A percentile compares a stretch with the other conserved stretches of the same genome.
Evolutionary conservation across 1,140 invertebrate genomes (phyloP).

Genomic region (Tyrophagus putrescentiae): DNA sequence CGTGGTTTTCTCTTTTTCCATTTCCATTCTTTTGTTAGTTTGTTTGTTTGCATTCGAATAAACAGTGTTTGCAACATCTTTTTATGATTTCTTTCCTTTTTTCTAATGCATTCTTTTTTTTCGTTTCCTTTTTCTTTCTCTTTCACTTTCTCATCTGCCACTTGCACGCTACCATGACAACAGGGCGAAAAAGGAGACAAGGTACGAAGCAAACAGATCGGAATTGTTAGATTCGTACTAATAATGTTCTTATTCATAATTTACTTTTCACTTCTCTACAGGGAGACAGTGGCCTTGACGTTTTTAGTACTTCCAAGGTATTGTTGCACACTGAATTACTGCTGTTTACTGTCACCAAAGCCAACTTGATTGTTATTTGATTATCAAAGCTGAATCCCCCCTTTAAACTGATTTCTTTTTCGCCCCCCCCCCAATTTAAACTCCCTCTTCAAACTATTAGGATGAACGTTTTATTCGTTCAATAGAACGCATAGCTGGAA

Average conservation of each 20-base stretch:
- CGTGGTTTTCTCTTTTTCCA: background rate
- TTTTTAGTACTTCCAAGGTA: slow-evolving; percentile 27
- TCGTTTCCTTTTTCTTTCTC: slow-evolving; percentile 10
- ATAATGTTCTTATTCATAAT: background rate
- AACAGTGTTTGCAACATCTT: no score
- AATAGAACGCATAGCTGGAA: no score
- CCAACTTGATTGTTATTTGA: no score
- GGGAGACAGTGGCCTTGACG: slow-evolving; percentile 28
- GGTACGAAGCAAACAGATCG: slow-evolving; percentile 22
- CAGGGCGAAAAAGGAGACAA: slow-evolving; percentile 59
- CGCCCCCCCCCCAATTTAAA: no score
- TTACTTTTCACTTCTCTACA: slow-evolving; percentile 19
- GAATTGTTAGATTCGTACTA: background rate
- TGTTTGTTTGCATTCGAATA: slow-evolving; percentile 12
- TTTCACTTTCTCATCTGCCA: background rate
- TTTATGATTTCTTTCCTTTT: no score
- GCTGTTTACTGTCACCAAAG: no score
- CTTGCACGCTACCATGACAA: background rate
- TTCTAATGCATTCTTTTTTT: no score
- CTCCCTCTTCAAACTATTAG: no score
- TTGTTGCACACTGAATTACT: no score
- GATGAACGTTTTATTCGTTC: no score
- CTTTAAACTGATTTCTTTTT: no score
- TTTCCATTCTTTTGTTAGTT: background rate
- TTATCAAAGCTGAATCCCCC: no score